Percentiles rank a stretch among this genome's conserved stretches.
These are phyloP conservation scores for Caenorhabditis japonica DNA, from an alignment of 2,888 invertebrate species.

Conservation along the genomic window DNA sequence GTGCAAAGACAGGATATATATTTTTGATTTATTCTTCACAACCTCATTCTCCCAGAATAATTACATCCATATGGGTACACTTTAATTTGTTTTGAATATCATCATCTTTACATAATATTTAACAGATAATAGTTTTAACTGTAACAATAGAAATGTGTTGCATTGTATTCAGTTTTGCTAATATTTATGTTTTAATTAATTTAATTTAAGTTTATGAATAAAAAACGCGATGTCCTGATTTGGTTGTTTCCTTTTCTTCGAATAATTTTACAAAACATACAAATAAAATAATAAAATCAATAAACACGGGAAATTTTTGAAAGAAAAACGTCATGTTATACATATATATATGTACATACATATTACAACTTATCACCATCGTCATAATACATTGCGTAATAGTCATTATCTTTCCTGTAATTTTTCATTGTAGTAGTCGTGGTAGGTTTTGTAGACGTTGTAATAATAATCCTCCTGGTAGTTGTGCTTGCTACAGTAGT, in stretches of 20 bases:
- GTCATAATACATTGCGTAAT: slow-evolving; percentile 76
- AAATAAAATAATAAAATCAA: background rate
- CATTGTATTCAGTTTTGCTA: slow-evolving; percentile 11
- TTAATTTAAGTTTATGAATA: slow-evolving; percentile 5
- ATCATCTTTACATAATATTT: slow-evolving; percentile 35
- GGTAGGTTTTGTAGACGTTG: slow-evolving; percentile 44
- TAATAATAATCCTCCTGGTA: slow-evolving; percentile 25
- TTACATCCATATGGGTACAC: slow-evolving; percentile 26
- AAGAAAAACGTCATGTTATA: no score
- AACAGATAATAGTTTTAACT: slow-evolving; percentile 4
- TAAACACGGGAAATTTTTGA: no score
- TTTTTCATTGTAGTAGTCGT: slow-evolving; percentile 63
- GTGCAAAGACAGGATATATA: slow-evolving; percentile 46
- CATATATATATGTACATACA: background rate
- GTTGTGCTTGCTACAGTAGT: slow-evolving; percentile 34
- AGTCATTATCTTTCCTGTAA: slow-evolving; percentile 72
- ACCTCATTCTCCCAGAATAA: slow-evolving; percentile 19
- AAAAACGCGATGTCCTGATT: no score
- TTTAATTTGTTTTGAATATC: slow-evolving; percentile 12
- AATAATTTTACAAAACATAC: slow-evolving; percentile 7
- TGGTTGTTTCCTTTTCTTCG: no score
- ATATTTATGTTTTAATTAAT: background rate
- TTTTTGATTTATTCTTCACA: slow-evolving; percentile 31
- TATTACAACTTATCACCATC: slow-evolving; percentile 43
- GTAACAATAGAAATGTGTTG: no score